Percentiles rank a stretch among this genome's conserved stretches.
phyloP scores from a whole-genome alignment of 2,888 invertebrate species.

The Heteromurus nitidus region DNA sequence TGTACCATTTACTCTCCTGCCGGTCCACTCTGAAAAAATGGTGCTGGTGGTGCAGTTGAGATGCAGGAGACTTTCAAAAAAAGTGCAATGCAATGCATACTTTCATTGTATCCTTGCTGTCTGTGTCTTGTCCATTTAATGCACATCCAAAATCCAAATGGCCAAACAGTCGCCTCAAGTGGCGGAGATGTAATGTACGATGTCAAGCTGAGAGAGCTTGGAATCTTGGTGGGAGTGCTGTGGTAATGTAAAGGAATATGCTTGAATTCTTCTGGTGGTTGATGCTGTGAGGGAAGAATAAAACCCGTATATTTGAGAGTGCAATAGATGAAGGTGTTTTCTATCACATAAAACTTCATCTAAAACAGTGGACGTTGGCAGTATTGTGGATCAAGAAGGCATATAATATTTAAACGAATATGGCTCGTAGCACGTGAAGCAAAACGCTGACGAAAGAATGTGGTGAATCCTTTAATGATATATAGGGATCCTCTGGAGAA shows the following conservation, averaged over 20 bases:
- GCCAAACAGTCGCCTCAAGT: slow-evolving; percentile 56
- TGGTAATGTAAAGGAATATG: not conserved
- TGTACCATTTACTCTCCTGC: slow-evolving; percentile 61
- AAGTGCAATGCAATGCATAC: slow-evolving; percentile 32
- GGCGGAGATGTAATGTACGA: slow-evolving; percentile 48
- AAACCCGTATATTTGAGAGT: not conserved
- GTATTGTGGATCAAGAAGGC: not conserved
- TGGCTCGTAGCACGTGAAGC: no score
- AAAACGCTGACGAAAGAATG: no score
- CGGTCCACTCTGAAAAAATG: slow-evolving; percentile 15
- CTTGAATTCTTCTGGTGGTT: not conserved
- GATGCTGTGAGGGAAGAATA: not conserved
- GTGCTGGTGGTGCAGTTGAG: slow-evolving; percentile 21
- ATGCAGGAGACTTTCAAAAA: slow-evolving; percentile 23
- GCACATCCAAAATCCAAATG: slow-evolving; percentile 54
- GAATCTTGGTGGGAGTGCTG: slow-evolving; percentile 39
- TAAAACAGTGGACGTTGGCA: not conserved
- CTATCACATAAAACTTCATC: not conserved
- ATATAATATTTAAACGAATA: no score
- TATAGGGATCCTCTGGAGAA: no score
- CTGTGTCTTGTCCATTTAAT: not conserved
- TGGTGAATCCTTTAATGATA: no score
- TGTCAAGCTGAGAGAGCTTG: slow-evolving; percentile 53
- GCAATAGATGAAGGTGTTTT: not conserved
- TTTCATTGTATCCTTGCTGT: not conserved